phyloP scores from a whole-genome alignment of 2,888 invertebrate species.

The Andrena trimmerana region DNA sequence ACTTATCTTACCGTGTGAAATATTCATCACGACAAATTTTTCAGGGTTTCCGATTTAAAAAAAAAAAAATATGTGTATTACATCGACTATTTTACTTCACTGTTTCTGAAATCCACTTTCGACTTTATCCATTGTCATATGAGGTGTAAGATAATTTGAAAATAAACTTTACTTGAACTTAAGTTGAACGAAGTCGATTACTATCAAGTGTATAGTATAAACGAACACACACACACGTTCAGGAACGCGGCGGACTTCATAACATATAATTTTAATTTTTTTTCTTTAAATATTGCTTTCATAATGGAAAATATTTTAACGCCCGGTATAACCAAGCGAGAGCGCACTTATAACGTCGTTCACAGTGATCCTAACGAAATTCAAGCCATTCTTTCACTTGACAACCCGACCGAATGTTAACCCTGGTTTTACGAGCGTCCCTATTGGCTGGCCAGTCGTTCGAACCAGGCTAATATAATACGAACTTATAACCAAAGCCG shows the following conservation, averaged over 20 bases:
- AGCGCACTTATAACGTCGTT: slow-evolving; percentile 74
- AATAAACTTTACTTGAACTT: too few species aligned
- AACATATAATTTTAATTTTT: too few species aligned
- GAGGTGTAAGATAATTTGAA: too few species aligned
- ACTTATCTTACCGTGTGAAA: background rate
- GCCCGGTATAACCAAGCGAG: slow-evolving; percentile 52
- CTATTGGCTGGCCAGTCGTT: slow-evolving; percentile 81
- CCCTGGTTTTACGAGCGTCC: slow-evolving; percentile 83
- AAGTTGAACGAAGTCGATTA: too few species aligned
- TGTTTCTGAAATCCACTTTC: too few species aligned
- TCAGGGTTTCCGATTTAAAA: too few species aligned
- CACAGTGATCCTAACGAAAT: slow-evolving; percentile 81
- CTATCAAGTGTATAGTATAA: too few species aligned
- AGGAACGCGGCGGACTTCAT: too few species aligned
- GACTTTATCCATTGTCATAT: too few species aligned
- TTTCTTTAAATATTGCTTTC: slow-evolving; percentile 4
- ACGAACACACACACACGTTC: too few species aligned
- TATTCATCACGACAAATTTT: background rate
- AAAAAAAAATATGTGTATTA: too few species aligned
- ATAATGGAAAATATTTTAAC: slow-evolving; percentile 41
- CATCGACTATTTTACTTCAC: too few species aligned
- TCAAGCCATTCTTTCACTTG: slow-evolving; percentile 83
- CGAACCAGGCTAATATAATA: slow-evolving; percentile 84
- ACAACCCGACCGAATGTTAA: slow-evolving; percentile 84
- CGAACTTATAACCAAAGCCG: slow-evolving; percentile 84